phyloP scores from a whole-genome alignment of 2,888 invertebrate genomes.

The Minunthozetes semirufus region DNA sequence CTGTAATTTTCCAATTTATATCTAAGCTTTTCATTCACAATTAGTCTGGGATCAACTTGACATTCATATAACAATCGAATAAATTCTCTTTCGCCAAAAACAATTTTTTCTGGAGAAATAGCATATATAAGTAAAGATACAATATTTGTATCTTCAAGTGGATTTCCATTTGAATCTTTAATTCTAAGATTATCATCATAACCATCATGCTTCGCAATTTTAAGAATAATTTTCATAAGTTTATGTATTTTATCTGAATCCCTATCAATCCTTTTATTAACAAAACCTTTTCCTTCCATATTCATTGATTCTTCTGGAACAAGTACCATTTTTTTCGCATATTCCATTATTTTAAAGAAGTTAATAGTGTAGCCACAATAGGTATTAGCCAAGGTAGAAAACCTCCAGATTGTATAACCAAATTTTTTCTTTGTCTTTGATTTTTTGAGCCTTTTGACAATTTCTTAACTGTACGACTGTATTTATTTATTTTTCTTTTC shows the following conservation, averaged over 20 bases:
- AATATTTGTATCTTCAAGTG: background rate
- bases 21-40: background rate
- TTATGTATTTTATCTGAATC: background rate
- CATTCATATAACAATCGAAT: background rate
- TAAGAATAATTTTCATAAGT: background rate
- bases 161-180: background rate
- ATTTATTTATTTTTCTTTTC: background rate
- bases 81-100: background rate
- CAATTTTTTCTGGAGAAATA: background rate
- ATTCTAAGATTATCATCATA: background rate
- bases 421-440: background rate
- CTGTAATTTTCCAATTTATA: background rate
- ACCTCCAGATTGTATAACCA: background rate
- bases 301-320: background rate
- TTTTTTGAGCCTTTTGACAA: background rate
- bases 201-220: background rate
- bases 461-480: no score
- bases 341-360: background rate
- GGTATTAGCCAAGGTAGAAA: background rate
- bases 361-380: background rate
- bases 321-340: background rate
- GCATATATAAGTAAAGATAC: background rate
- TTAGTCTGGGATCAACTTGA: background rate
- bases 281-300: no score
- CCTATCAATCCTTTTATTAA: background rate